A percentile compares a stretch with the other conserved stretches of the same genome.
Conservation (phyloP, 1,140 invertebrate species). For the Brachionus calyciflorus region DNA sequence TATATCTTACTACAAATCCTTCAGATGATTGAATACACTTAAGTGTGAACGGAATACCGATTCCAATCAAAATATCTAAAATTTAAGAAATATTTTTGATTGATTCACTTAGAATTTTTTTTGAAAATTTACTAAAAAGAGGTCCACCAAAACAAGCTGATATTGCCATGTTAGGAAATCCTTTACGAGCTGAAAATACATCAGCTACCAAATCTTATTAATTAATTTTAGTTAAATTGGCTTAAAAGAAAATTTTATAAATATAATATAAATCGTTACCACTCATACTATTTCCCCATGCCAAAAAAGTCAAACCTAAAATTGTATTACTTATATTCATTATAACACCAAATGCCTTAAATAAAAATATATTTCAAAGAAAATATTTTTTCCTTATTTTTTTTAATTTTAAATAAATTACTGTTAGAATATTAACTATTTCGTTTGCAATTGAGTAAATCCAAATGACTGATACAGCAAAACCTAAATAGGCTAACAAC, state of each 20-base stretch:
- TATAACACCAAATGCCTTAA: constrained; percentile 64
- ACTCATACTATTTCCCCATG: constrained; percentile 72
- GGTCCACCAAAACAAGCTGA: constrained; percentile 72
- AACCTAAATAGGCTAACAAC: constrained; percentile 67
- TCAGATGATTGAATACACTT: constrained; percentile 11
- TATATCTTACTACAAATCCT: constrained; percentile 5
- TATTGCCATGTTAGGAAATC: constrained; percentile 69
- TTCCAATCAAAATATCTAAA: constrained; percentile 63
- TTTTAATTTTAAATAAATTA: constrained; percentile 48
- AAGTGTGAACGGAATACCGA: constrained; percentile 64
- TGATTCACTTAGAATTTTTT: background rate
- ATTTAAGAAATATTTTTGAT: background rate
- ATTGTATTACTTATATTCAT: constrained; percentile 67
- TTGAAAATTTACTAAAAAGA: constrained; percentile 66
- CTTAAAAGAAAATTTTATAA: background rate
- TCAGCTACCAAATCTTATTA: constrained; percentile 69
- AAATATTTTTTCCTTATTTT: background rate
- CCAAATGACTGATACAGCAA: constrained; percentile 67
- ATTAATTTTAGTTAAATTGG: background rate
- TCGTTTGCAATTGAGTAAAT: constrained; percentile 70
- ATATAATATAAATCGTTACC: constrained; percentile 58
- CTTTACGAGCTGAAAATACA: constrained; percentile 66
- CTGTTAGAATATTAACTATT: constrained; percentile 67
- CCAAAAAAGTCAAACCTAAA: constrained; percentile 69
- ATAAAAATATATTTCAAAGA: background rate